Conservation (phyloP, 2,113 vertebrate genomes). For the Scalopus aquaticus region DNA sequence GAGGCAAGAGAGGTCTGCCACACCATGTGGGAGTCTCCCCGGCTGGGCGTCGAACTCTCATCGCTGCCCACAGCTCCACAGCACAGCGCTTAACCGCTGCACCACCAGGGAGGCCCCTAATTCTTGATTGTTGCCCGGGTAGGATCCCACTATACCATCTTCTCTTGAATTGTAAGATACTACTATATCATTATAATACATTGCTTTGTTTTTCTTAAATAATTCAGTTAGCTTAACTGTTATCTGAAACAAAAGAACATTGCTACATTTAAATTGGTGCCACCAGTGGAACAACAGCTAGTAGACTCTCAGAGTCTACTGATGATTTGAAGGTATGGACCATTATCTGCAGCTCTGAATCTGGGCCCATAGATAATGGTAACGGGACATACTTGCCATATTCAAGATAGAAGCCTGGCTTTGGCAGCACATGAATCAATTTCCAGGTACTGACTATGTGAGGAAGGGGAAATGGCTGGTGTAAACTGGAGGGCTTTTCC, state of each 20-base stretch:
- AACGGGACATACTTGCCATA: neutral
- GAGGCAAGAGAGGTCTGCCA: too few species aligned
- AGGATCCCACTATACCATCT: neutral
- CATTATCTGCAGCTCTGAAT: neutral
- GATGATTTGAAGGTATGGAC: neutral
- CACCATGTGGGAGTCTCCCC: too few species aligned
- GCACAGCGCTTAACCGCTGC: too few species aligned
- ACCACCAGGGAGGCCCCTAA: too few species aligned
- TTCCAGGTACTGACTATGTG: neutral
- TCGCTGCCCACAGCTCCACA: too few species aligned
- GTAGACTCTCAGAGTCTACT: neutral
- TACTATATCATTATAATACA: neutral
- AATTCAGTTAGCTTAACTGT: neutral
- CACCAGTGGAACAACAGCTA: neutral
- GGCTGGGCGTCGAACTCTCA: too few species aligned
- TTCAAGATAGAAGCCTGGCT: neutral
- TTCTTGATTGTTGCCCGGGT: accelerated
- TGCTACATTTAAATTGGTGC: neutral
- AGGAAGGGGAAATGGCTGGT: neutral
- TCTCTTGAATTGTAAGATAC: neutral
- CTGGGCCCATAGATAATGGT: neutral
- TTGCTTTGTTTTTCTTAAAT: neutral
- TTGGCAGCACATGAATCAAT: neutral
- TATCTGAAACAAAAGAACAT: neutral
- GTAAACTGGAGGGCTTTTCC: neutral